Evolutionary conservation across 2,113 vertebrate species (phyloP).

Genomic region (Eonycteris spelaea): DNA sequence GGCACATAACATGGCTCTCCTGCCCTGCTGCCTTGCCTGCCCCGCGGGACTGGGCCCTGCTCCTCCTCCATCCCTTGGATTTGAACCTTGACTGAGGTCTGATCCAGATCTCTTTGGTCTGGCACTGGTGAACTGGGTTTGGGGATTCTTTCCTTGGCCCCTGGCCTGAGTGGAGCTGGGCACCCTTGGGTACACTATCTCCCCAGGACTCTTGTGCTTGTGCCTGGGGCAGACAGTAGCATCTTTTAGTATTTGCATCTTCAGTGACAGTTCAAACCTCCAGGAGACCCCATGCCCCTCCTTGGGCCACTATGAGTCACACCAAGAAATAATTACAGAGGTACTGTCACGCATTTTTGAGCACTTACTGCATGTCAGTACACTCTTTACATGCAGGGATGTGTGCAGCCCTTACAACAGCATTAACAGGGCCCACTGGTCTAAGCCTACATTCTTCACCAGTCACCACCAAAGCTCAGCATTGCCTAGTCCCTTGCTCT

Average conservation of each 20-base stretch:
- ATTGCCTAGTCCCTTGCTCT: not conserved
- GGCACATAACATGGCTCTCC: rapidly evolving
- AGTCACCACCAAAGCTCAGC: not conserved
- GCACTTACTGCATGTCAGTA: rapidly evolving
- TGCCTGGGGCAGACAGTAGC: no score
- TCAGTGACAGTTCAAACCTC: not conserved
- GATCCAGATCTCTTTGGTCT: not conserved
- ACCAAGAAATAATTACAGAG: no score
- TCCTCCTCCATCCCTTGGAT: not conserved
- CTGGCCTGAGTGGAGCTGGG: not conserved
- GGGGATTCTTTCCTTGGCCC: not conserved
- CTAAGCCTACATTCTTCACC: not conserved
- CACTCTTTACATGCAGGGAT: no score
- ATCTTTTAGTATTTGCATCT: not conserved
- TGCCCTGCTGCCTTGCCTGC: not conserved
- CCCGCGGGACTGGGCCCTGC: not conserved
- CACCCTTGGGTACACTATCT: not conserved
- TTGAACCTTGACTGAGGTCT: not conserved
- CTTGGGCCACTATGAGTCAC: not conserved
- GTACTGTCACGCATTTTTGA: rapidly evolving
- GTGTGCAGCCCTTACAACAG: not conserved
- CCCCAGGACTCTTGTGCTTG: not conserved
- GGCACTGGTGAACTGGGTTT: not conserved
- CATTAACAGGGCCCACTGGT: not conserved
- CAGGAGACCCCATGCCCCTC: no score